These are phyloP conservation scores for Oxyura jamaicensis DNA, from an alignment of 2,113 vertebrate genomes.

Conservation along the genomic window DNA sequence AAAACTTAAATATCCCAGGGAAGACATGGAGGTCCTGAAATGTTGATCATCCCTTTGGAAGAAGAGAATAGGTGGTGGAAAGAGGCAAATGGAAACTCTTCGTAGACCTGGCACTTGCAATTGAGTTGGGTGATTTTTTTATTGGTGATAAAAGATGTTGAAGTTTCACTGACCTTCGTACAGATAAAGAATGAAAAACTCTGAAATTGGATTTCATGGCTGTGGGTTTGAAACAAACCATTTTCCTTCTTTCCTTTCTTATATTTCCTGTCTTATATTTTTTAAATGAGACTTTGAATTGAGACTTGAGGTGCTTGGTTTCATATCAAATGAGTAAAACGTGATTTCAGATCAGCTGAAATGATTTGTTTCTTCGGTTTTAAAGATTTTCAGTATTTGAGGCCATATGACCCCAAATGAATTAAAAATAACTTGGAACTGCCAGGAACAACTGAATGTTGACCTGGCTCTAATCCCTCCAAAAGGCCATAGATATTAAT, in stretches of 20 bases:
- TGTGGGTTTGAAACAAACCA: neutral
- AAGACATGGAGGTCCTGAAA: neutral
- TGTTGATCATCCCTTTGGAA: fast-evolving
- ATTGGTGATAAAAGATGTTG: neutral
- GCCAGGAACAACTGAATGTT: slow-evolving; percentile 12
- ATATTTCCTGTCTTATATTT: neutral
- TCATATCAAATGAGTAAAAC: neutral
- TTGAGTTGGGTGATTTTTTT: neutral
- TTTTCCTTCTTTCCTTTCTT: neutral
- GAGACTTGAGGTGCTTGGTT: neutral
- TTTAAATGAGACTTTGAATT: neutral
- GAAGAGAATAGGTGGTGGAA: neutral
- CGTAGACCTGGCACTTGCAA: neutral
- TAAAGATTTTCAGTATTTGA: neutral
- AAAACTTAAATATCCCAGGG: neutral
- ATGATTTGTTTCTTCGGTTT: neutral
- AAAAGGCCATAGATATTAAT: slow-evolving; percentile 44
- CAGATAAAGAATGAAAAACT: neutral
- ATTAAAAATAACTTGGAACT: slow-evolving; percentile 20
- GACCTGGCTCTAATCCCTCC: slow-evolving; percentile 26
- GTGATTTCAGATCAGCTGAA: neutral
- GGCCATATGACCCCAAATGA: slow-evolving; percentile 12
- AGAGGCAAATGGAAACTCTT: neutral
- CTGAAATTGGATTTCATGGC: neutral
- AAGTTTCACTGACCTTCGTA: neutral